A percentile compares a stretch with the other conserved stretches of the same genome.
phyloP scores from a whole-genome alignment of 2,888 invertebrate genomes.

The Ephialtes manifestator region DNA sequence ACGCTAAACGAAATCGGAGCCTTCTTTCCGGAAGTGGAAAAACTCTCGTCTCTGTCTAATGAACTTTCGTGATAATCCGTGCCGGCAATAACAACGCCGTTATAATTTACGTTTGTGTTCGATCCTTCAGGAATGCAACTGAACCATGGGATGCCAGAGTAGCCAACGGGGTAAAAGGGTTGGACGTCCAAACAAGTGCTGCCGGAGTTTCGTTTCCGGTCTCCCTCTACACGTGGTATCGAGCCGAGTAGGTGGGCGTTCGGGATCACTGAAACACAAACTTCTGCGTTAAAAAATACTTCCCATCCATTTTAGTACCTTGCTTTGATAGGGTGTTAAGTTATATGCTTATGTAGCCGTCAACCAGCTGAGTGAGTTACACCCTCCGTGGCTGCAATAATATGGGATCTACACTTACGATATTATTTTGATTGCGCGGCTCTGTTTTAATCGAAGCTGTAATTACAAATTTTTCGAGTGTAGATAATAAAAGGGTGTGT shows the following conservation, averaged over 20 bases:
- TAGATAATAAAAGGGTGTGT: not conserved
- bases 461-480: not conserved
- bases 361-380: slow-evolving; percentile 52
- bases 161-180: slow-evolving; percentile 68
- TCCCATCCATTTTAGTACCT: slow-evolving; percentile 47
- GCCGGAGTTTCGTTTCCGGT: slow-evolving; percentile 70
- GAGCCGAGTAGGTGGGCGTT: slow-evolving; percentile 70
- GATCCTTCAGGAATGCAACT: slow-evolving; percentile 72
- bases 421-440: not conserved
- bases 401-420: not conserved
- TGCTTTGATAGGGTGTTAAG: slow-evolving; percentile 43
- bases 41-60: slow-evolving; percentile 43
- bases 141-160: slow-evolving; percentile 76
- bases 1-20: slow-evolving; percentile 83
- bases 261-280: slow-evolving; percentile 71
- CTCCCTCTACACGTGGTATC: slow-evolving; percentile 65
- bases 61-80: slow-evolving; percentile 55
- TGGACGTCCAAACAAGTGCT: slow-evolving; percentile 67
- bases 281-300: slow-evolving; percentile 31
- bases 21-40: slow-evolving; percentile 73
- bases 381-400: slow-evolving; percentile 41
- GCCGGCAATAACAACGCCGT: slow-evolving; percentile 54
- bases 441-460: not conserved
- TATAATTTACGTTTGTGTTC: slow-evolving; percentile 60
- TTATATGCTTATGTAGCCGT: slow-evolving; percentile 65